Base-by-base conservation (phyloP, 2,797 vertebrate genomes). In the Apogon talboti region DNA sequence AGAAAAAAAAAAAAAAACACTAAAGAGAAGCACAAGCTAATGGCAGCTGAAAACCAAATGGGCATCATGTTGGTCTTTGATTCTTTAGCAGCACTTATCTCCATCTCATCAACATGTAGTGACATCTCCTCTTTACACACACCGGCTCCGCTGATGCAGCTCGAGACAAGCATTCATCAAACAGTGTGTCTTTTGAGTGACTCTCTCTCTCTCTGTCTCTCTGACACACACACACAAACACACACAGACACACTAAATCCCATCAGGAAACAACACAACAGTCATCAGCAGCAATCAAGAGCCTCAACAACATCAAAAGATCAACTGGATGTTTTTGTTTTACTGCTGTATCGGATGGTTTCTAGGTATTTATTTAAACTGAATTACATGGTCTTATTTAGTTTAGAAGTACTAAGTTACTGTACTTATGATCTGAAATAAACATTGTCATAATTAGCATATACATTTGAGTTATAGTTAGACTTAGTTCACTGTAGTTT, bases 71-170 rank as follows among this genome's bases (percentile, higher is more conserved):
- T n/a, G n/a, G 24, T 28, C 3, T 28, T 28, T 28, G 24, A 28
- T 28, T 28, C 24, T 5, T 28, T 28, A 43, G 56, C 44, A 12
- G 41, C 45, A 54, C 72, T 77, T 62, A 81, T 85, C 82, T 83
- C 71, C 64, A 74, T 78, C 76, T 88, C 85, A 87, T 86, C 85
- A 86, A 67, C 87, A 85, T 84, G 77, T 87, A 16, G 82, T 0
- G 90, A 91, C 78, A 54, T 90, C 91, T 81, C 91, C 77, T 52
- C 81, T 69, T 33, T 74, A 71, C 77, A 78, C 79, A 74, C 63
- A 65, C 16, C 7, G 50, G 41, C 62, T 78, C 81, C 85, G 81
- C 83, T 84, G 83, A 82, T 75, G 73, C 50, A 49, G 56, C 60
- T 52, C 3, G 48, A 43, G 46, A 79, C 71, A 51, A 74, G 72